A percentile compares a stretch with the other conserved stretches of the same genome.
These are phyloP conservation scores for Acomys russatus DNA, from an alignment of 2,797 vertebrate species.

Conservation along the genomic window DNA sequence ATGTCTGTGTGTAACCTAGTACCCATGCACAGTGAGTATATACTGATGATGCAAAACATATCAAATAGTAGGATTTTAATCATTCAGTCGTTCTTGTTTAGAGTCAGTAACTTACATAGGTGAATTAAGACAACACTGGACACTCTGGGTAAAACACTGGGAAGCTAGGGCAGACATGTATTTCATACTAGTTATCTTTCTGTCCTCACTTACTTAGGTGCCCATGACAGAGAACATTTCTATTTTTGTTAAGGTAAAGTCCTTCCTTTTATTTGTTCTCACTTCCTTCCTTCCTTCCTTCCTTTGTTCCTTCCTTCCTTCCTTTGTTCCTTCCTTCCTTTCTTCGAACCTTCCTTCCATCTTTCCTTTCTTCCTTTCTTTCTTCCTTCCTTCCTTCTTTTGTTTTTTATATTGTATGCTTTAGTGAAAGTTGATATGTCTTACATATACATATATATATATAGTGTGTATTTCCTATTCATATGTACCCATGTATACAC, in stretches of 20 bases:
- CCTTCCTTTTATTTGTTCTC: not conserved
- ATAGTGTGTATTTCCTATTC: not conserved
- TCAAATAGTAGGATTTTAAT: not conserved
- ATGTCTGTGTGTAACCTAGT: not conserved
- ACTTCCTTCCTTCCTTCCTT: too few species aligned
- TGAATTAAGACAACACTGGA: not conserved
- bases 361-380: not conserved
- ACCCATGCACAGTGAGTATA: not conserved
- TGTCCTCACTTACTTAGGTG: not conserved
- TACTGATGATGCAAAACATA: not conserved
- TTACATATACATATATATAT: not conserved
- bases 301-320: not conserved
- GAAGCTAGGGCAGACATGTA: not conserved
- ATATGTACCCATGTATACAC: not conserved
- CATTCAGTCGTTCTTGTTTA: slow-evolving; percentile 23
- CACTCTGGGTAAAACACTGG: not conserved
- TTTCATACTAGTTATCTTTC: not conserved
- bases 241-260: not conserved
- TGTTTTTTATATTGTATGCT: not conserved
- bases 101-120: not conserved
- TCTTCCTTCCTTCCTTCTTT: not conserved
- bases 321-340: not conserved
- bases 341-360: not conserved
- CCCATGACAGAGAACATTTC: not conserved
- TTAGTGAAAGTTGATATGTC: not conserved